phyloP scores from a whole-genome alignment of 2,797 vertebrate species.

The Phalanger gymnotis region DNA sequence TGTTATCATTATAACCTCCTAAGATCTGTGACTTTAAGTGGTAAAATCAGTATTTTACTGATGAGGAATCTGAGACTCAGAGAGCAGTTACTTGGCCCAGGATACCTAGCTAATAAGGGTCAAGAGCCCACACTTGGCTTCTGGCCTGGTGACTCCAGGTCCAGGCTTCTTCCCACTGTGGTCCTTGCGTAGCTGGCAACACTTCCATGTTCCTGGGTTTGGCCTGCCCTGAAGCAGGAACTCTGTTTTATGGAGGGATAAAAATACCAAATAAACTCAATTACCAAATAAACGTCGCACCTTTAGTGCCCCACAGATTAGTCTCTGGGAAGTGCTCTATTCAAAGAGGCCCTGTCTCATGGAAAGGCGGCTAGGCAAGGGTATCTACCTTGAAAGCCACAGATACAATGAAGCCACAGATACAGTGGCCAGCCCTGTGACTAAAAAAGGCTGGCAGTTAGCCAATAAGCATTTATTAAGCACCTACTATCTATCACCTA shows the following conservation, averaged over 20 bases:
- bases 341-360: background rate
- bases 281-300: background rate
- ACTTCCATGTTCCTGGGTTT: background rate
- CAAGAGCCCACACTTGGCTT: background rate
- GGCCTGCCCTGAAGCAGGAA: background rate
- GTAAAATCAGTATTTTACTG: background rate
- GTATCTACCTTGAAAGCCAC: background rate
- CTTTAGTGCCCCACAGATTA: background rate
- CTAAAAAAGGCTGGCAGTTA: background rate
- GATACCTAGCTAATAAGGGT: background rate
- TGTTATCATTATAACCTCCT: background rate
- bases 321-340: background rate
- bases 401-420: too few species aligned
- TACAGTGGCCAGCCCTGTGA: background rate
- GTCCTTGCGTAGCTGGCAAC: background rate
- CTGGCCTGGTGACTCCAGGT: background rate
- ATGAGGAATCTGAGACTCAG: background rate
- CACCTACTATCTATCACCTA: background rate
- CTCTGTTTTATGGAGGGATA: background rate
- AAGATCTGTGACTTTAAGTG: background rate
- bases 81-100: background rate
- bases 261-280: background rate
- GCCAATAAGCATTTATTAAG: background rate
- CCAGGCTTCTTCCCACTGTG: too few species aligned
- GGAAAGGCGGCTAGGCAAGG: background rate